These are phyloP conservation scores for Lepas anatifera DNA, from an alignment of 2,888 invertebrate genomes.

Conservation along the genomic window DNA sequence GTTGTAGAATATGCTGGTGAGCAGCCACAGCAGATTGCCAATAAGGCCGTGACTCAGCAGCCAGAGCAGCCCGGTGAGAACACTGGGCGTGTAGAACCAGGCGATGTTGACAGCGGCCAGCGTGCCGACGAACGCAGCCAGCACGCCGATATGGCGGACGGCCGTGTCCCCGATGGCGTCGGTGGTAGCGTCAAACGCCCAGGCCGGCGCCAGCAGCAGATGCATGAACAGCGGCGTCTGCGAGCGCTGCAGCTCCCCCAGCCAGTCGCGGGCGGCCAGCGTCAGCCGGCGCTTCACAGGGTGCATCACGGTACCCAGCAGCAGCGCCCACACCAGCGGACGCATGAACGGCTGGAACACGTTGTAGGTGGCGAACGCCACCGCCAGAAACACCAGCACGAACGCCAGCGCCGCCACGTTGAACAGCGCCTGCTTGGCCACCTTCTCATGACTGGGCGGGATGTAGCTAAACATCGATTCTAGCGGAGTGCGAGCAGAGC, in stretches of 20 bases:
- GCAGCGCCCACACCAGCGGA: slow-evolving; percentile 86
- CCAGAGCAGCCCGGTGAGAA: slow-evolving; percentile 48
- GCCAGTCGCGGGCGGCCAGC: slow-evolving; percentile 63
- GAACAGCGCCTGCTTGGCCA: background rate
- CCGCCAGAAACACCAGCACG: background rate
- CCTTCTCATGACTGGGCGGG: slow-evolving; percentile 10
- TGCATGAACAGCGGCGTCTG: slow-evolving; percentile 35
- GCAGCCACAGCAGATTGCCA: slow-evolving; percentile 7
- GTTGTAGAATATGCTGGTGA: slow-evolving; percentile 9
- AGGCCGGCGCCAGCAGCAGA: slow-evolving; percentile 46
- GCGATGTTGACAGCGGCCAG: slow-evolving; percentile 45
- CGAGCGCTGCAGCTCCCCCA: slow-evolving; percentile 33
- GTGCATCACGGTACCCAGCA: slow-evolving; percentile 94
- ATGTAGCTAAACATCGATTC: slow-evolving; percentile 3
- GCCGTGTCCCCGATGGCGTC: slow-evolving; percentile 59
- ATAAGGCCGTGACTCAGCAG: slow-evolving; percentile 29
- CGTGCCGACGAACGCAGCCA: slow-evolving; percentile 38
- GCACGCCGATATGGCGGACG: slow-evolving; percentile 50
- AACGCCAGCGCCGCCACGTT: background rate
- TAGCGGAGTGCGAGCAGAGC: background rate
- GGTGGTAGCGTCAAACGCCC: slow-evolving; percentile 59
- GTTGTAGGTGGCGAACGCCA: slow-evolving; percentile 13
- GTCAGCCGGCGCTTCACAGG: slow-evolving; percentile 80
- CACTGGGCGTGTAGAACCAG: slow-evolving; percentile 58
- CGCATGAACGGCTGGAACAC: slow-evolving; percentile 84